phyloP scores from a whole-genome alignment of 2,888 invertebrate species.

The Platycheirus rosarum region DNA sequence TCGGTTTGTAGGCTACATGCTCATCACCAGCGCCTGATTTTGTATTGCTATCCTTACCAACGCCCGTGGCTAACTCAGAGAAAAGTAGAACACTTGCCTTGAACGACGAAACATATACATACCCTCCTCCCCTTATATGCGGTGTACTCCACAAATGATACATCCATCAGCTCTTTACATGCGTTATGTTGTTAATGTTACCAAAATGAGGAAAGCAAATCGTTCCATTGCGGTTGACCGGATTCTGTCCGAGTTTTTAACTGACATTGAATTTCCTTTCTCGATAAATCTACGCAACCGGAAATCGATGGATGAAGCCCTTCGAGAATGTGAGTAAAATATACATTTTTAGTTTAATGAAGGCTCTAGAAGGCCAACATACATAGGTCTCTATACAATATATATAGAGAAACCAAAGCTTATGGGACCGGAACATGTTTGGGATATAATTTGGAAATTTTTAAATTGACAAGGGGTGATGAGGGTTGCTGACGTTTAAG shows the following conservation, averaged over 20 bases:
- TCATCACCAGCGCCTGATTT: too few species aligned
- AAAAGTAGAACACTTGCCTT: slow-evolving; percentile 29
- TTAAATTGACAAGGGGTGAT: slow-evolving; percentile 30
- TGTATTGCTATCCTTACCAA: not conserved
- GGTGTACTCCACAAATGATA: slow-evolving; percentile 18
- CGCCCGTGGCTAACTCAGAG: not conserved
- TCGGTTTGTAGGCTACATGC: too few species aligned
- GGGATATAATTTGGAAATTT: slow-evolving; percentile 10
- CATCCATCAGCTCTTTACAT: slow-evolving; percentile 21
- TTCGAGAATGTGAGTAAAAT: slow-evolving; percentile 1
- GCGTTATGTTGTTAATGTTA: slow-evolving; percentile 7
- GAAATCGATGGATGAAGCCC: slow-evolving; percentile 43
- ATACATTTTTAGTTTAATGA: slow-evolving; percentile 20
- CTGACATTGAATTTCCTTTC: slow-evolving; percentile 53
- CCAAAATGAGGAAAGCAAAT: slow-evolving; percentile 42
- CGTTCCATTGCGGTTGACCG: slow-evolving; percentile 56
- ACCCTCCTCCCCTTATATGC: slow-evolving; percentile 33
- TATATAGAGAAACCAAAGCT: not conserved
- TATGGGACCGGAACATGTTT: not conserved
- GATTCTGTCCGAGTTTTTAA: slow-evolving; percentile 58
- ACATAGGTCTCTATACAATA: too few species aligned
- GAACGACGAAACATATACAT: slow-evolving; percentile 13
- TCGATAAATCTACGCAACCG: slow-evolving; percentile 36
- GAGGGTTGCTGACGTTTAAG: not conserved
- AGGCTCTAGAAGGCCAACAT: slow-evolving; percentile 7